A percentile compares a stretch with the other conserved stretches of the same genome.
Evolutionary conservation across 1,140 invertebrate species (phyloP).

Genomic region (Magallana gigas): DNA sequence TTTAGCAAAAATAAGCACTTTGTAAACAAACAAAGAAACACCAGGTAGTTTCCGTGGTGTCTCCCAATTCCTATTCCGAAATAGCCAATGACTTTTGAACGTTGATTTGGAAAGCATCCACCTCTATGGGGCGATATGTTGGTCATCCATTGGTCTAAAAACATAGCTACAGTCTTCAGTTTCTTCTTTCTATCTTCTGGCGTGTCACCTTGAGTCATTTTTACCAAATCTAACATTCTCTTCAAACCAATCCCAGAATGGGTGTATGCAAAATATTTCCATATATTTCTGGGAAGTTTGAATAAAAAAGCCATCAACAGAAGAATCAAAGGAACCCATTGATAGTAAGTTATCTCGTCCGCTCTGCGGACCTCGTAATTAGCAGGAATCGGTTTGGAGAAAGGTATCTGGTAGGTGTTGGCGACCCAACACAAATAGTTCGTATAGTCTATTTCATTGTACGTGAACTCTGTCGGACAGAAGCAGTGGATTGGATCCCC

Average conservation of each 20-base stretch:
- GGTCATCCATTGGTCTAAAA: slow-evolving; percentile 60
- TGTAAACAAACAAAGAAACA: slow-evolving; percentile 76
- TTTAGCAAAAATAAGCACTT: slow-evolving; percentile 70
- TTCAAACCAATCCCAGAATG: slow-evolving; percentile 52
- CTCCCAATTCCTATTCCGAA: slow-evolving; percentile 74
- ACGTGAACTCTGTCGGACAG: slow-evolving; percentile 66
- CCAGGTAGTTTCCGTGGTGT: slow-evolving; percentile 79
- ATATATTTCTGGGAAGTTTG: slow-evolving; percentile 51
- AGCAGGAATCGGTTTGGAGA: slow-evolving; percentile 74
- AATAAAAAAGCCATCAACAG: slow-evolving; percentile 83
- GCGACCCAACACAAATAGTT: slow-evolving; percentile 77
- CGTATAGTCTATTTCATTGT: slow-evolving; percentile 55
- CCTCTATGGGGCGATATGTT: slow-evolving; percentile 71
- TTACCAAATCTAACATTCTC: slow-evolving; percentile 39
- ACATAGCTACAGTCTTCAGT: slow-evolving; percentile 41
- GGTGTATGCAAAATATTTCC: slow-evolving; percentile 46
- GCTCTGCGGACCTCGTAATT: slow-evolving; percentile 41
- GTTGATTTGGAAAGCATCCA: slow-evolving; percentile 51
- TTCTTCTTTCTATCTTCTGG: slow-evolving; percentile 46
- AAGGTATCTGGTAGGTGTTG: slow-evolving; percentile 79
- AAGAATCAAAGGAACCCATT: slow-evolving; percentile 80
- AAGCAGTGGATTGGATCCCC: slow-evolving; percentile 80
- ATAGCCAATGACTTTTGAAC: slow-evolving; percentile 56
- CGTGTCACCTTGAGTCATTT: background rate
- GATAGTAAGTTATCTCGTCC: slow-evolving; percentile 78